phyloP scores from a whole-genome alignment of 1,140 invertebrate genomes.

The Hycleus cichorii region DNA sequence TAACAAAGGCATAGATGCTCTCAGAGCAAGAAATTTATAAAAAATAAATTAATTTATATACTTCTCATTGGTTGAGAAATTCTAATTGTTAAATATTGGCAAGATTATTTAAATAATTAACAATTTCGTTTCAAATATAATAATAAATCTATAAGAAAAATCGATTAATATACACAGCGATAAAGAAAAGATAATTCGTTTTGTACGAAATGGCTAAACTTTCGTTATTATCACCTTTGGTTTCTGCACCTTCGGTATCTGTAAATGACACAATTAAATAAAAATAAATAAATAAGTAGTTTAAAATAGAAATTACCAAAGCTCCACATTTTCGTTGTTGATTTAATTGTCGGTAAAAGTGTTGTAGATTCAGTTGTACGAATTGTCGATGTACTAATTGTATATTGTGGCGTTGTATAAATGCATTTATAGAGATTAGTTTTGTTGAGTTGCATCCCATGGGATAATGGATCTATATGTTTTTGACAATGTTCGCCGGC shows the following conservation, averaged over 20 bases:
- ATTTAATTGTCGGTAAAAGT: background rate
- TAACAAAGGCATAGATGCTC: constrained; percentile 12
- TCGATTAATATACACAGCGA: constrained; percentile 3
- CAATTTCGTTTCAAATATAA: background rate
- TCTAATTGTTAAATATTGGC: constrained; percentile 4
- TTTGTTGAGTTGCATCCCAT: constrained; percentile 56
- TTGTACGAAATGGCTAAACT: constrained; percentile 2
- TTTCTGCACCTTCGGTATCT: constrained; percentile 10
- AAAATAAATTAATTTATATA: constrained; percentile 10
- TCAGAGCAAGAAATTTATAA: constrained; percentile 5
- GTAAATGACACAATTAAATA: background rate
- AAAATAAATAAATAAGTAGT: too few species aligned
- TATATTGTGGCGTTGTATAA: constrained; percentile 3
- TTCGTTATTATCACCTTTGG: constrained; percentile 7
- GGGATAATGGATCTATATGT: constrained; percentile 51
- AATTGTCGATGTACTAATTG: constrained; percentile 1
- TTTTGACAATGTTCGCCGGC: constrained; percentile 62
- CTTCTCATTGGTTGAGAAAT: background rate
- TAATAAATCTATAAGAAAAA: background rate
- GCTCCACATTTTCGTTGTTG: constrained; percentile 7
- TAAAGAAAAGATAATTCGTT: background rate
- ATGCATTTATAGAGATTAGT: constrained; percentile 12
- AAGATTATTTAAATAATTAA: constrained; percentile 10
- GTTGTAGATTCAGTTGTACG: constrained; percentile 2
- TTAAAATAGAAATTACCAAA: constrained; percentile 6